Base-by-base conservation (phyloP, 2,888 invertebrate species). In the Agrochola macilenta region DNA sequence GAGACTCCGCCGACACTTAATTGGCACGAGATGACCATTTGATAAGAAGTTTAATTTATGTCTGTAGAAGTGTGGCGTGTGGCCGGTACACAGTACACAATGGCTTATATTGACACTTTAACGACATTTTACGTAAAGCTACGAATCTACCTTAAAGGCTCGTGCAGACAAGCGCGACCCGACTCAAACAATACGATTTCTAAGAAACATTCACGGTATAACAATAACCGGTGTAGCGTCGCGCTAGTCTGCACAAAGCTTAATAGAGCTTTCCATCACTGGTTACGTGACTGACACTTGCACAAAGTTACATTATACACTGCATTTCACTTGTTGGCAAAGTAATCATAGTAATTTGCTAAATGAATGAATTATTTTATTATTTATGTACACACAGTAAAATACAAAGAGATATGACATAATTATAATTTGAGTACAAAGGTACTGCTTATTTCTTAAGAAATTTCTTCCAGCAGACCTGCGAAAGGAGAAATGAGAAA, bases 1-100 rank as follows among this genome's bases (percentile, higher is more conserved):
- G 72, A 69, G 52, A 60, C 54, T 69, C 54, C 65, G 69, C 65
- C 63, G 68, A 75, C 69, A 75, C 65, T 79, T 78, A 75, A 75
- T 79, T 79, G 69, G 72, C 71, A 75, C 64, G 61, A 83, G 61
- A 79, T 82, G 79, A 65, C 57, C 72, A 39, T 52, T 52, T 82
- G 77, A 77, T 82, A 82, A 69, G 77, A 69, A 82, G 30, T 73
- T 71, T 74, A 66, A 60, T 77, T 49, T 46, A 79, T 65, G 20
- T 74, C 23, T 69, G 66, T 68, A 17, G n/a, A 77, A 43, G 23
- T 71, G 61, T 63, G 14, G 17, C n/a, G 60, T 61, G 39, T 54
- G 2, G 52, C 57, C 63, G 43, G n/a, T 43, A 39, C 39, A 30
- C 30, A 30, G 30, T 52, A 7, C 30, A 35, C 30, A 54, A 52